These are phyloP conservation scores for Wasmannia auropunctata DNA, from an alignment of 1,140 invertebrate genomes.

Conservation along the genomic window DNA sequence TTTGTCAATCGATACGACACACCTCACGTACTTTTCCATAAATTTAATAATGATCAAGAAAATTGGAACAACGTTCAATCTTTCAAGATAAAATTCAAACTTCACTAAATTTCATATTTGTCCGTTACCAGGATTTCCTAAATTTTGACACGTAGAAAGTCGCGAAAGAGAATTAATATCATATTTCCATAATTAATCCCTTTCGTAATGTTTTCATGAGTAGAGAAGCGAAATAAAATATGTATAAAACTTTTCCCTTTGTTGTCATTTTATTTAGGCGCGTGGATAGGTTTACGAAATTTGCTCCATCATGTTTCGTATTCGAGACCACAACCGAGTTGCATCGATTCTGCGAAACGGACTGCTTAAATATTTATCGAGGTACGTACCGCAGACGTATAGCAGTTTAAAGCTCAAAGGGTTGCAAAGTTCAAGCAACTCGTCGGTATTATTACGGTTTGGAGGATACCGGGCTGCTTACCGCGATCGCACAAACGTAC, in stretches of 20 bases:
- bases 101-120: not conserved
- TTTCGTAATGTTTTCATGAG: not conserved
- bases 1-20: not conserved
- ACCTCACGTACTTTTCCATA: not conserved
- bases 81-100: not conserved
- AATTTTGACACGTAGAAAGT: not conserved
- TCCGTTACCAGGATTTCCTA: not conserved
- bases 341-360: constrained; percentile 59
- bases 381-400: constrained; percentile 40
- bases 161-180: not conserved
- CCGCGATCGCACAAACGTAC: constrained; percentile 27
- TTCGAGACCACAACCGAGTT: constrained; percentile 51
- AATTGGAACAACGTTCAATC: not conserved
- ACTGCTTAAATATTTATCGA: constrained; percentile 55
- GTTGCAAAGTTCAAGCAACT: constrained; percentile 50
- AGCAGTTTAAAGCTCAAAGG: constrained; percentile 56
- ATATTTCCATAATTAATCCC: not conserved
- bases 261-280: constrained; percentile 6
- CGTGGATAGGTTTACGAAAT: constrained; percentile 37
- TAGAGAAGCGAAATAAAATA: not conserved
- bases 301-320: constrained; percentile 36
- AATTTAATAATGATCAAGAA: not conserved
- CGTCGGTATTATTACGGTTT: constrained; percentile 49
- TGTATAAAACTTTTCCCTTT: not conserved
- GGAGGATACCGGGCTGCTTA: constrained; percentile 25